These are phyloP conservation scores for Brachionus rotundiformis DNA, from an alignment of 1,140 invertebrate genomes.

Conservation along the genomic window DNA sequence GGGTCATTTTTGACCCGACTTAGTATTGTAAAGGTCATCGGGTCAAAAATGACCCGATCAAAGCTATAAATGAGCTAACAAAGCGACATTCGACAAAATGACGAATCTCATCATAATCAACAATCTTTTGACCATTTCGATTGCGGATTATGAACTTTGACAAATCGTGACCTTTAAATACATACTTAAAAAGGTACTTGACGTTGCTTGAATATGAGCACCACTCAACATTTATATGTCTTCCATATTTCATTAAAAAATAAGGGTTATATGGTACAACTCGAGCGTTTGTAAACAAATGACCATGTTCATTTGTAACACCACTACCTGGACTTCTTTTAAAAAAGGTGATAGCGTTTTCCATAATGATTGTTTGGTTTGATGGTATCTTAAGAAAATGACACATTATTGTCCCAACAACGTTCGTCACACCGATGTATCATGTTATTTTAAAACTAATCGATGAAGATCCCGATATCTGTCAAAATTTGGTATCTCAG, in stretches of 20 bases:
- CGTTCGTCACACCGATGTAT: conserved; percentile 53
- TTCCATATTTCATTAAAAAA: conserved; percentile 46
- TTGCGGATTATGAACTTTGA: neutral
- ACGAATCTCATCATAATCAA: neutral
- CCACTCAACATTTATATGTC: conserved; percentile 55
- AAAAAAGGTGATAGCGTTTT: conserved; percentile 53
- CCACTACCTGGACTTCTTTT: conserved; percentile 41
- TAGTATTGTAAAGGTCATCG: too few species aligned
- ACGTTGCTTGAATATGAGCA: conserved; percentile 52
- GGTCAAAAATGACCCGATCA: too few species aligned
- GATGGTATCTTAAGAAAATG: conserved; percentile 53
- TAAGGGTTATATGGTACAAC: too few species aligned
- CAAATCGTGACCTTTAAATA: conserved; percentile 53
- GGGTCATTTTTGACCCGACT: too few species aligned
- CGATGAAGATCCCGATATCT: conserved; percentile 52
- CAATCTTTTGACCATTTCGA: neutral
- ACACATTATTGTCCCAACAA: too few species aligned
- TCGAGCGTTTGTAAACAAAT: neutral
- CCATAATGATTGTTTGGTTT: conserved; percentile 37
- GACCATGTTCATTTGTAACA: conserved; percentile 10
- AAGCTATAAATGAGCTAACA: too few species aligned
- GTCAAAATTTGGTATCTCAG: conserved; percentile 53
- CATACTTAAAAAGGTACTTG: conserved; percentile 60
- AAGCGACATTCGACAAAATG: neutral
- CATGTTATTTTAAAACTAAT: conserved; percentile 54